A percentile compares a stretch with the other conserved stretches of the same genome.
Evolutionary conservation across 2,888 invertebrate genomes (phyloP).

Genomic region (Harpalus rufipes): DNA sequence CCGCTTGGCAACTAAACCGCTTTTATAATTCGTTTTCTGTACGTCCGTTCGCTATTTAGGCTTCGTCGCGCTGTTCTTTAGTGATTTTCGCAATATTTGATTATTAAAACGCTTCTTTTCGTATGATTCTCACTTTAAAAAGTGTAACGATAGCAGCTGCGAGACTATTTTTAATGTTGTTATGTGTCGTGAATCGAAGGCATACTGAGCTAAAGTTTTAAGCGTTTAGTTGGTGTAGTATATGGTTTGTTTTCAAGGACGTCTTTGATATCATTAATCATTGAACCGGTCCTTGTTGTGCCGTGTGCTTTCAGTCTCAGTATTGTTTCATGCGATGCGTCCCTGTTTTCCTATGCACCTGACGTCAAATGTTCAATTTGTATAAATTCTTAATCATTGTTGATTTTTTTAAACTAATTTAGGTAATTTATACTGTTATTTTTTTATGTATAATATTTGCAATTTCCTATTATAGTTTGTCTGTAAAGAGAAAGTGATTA

Average conservation of each 20-base stretch:
- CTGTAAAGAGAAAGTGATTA: conserved; percentile 4
- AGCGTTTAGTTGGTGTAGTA: conserved; percentile 25
- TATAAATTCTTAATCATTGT: too few relatives aligned
- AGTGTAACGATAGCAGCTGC: background rate
- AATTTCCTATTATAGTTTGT: background rate
- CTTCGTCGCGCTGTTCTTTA: conserved; percentile 10
- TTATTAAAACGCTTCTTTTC: background rate
- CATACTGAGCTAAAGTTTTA: conserved; percentile 27
- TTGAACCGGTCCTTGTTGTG: conserved; percentile 57
- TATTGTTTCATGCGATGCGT: conserved; percentile 37
- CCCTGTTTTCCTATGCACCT: background rate
- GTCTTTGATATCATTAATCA: conserved; percentile 62
- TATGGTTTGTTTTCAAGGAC: conserved; percentile 62
- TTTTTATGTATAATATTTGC: too few relatives aligned
- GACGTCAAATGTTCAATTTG: background rate
- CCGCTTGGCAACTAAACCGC: conserved; percentile 73
- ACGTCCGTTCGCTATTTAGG: conserved; percentile 7
- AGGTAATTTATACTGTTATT: too few relatives aligned
- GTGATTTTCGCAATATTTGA: background rate
- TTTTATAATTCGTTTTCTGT: conserved; percentile 65
- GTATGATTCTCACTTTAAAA: background rate
- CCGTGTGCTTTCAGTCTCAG: conserved; percentile 35
- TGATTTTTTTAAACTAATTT: too few relatives aligned
- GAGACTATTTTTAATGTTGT: conserved; percentile 33
- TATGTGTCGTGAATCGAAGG: background rate